Evolutionary conservation across 2,113 vertebrate species (phyloP).

Genomic region (Caranx ignobilis): DNA sequence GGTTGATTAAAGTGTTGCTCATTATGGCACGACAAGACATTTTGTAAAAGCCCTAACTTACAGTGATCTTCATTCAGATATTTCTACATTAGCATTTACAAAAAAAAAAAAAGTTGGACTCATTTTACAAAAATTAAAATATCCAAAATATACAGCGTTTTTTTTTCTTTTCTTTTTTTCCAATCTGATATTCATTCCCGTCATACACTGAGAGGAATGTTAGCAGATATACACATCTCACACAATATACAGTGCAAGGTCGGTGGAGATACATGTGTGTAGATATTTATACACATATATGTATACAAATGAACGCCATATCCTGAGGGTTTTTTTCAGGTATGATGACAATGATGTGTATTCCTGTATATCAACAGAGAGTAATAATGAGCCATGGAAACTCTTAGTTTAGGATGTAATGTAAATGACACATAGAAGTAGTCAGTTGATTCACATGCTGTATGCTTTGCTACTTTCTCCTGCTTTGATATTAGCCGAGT

Average conservation of each 20-base stretch:
- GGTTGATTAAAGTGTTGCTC: not conserved
- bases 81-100: constrained; percentile 64
- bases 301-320: constrained; percentile 45
- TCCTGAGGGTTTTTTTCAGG: not conserved
- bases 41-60: constrained; percentile 19
- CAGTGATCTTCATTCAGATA: constrained; percentile 35
- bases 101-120: constrained; percentile 17
- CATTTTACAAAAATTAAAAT: constrained; percentile 53
- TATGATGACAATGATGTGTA: not conserved
- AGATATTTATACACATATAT: no score
- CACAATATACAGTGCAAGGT: constrained; percentile 4
- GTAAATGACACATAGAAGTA: constrained; percentile 39
- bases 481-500: constrained; percentile 23
- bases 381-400: constrained; percentile 6
- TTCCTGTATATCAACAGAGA: constrained; percentile 9
- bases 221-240: constrained; percentile 31
- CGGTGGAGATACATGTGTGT: no score
- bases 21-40: constrained; percentile 21
- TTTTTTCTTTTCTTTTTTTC: not conserved
- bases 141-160: constrained; percentile 61
- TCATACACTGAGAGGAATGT: constrained; percentile 50
- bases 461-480: not conserved
- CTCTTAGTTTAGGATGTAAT: constrained; percentile 30
- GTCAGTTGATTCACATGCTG: constrained; percentile 34
- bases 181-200: constrained; percentile 28